Conservation (phyloP, 1,140 invertebrate species). For the Microplitis mediator region DNA sequence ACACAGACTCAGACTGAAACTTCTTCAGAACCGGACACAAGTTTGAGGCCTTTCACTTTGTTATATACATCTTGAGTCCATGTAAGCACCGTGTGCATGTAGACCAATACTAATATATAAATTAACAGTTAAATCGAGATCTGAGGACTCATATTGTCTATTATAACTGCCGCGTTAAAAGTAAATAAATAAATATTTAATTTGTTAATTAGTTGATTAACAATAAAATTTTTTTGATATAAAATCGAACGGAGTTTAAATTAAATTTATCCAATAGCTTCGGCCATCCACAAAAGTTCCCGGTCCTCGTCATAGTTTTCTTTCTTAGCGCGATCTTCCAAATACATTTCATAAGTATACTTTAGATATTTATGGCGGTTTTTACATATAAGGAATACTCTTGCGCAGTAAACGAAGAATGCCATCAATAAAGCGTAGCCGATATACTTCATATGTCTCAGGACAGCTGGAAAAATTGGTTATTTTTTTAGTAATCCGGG, state of each 20-base stretch:
- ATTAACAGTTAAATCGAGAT: too few species aligned
- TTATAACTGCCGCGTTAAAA: too few species aligned
- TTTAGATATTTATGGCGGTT: constrained; percentile 38
- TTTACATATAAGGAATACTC: constrained; percentile 58
- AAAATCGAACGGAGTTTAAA: too few species aligned
- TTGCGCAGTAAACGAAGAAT: constrained; percentile 63
- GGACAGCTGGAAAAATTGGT: constrained; percentile 54
- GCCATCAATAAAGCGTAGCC: constrained; percentile 63
- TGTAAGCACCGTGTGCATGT: neutral
- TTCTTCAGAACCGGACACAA: constrained; percentile 28
- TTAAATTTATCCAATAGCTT: too few species aligned
- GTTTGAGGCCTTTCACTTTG: constrained; percentile 33
- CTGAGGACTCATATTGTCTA: too few species aligned
- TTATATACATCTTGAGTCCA: neutral
- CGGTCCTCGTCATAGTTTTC: neutral
- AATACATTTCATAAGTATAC: constrained; percentile 22
- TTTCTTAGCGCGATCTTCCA: neutral
- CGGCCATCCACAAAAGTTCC: too few species aligned
- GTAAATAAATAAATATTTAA: too few species aligned
- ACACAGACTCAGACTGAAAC: constrained; percentile 28
- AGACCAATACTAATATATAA: too few species aligned
- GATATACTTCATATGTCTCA: constrained; percentile 65
- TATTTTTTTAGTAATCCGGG: neutral
- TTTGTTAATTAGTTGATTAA: too few species aligned
- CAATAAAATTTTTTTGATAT: too few species aligned